A percentile compares a stretch with the other conserved stretches of the same genome.
Conservation (phyloP, 2,113 vertebrate species). For the Scophthalmus maximus region DNA sequence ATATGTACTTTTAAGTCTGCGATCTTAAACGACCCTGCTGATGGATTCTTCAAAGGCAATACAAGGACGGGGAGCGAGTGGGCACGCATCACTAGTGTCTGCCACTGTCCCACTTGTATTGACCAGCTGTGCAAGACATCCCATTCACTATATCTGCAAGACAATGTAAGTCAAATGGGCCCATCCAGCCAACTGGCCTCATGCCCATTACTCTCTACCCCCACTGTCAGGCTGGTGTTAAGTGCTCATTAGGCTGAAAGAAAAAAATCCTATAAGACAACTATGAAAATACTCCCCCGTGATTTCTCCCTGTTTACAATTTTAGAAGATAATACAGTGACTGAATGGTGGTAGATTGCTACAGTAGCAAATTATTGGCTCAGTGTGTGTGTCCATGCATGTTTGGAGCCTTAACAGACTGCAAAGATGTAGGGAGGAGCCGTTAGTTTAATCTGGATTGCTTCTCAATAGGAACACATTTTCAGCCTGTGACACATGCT, state of each 20-base stretch:
- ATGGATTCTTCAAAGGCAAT: not conserved
- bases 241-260: conserved; percentile 60
- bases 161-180: conserved; percentile 51
- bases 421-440: conserved; percentile 15
- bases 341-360: conserved; percentile 12
- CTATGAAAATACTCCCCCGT: conserved; percentile 47
- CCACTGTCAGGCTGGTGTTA: conserved; percentile 53
- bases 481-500: conserved; percentile 29
- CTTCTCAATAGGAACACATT: conserved; percentile 32
- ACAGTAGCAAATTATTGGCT: conserved; percentile 31
- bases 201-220: conserved; percentile 51
- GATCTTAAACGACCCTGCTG: not conserved
- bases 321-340: conserved; percentile 34
- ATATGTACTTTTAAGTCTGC: not conserved
- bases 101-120: conserved; percentile 31
- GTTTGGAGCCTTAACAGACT: not conserved
- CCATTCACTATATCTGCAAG: conserved; percentile 39
- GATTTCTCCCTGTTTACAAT: conserved; percentile 41
- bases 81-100: conserved; percentile 15
- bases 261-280: conserved; percentile 56
- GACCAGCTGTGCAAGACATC: conserved; percentile 21
- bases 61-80: not conserved
- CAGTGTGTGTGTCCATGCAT: conserved; percentile 9
- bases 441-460: conserved; percentile 12
- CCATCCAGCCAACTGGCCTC: conserved; percentile 54